Evolutionary conservation across 2,113 vertebrate genomes (phyloP), one percentile per base, ranked within the genome.

Genomic region (Hippocampus zosterae): DNA sequence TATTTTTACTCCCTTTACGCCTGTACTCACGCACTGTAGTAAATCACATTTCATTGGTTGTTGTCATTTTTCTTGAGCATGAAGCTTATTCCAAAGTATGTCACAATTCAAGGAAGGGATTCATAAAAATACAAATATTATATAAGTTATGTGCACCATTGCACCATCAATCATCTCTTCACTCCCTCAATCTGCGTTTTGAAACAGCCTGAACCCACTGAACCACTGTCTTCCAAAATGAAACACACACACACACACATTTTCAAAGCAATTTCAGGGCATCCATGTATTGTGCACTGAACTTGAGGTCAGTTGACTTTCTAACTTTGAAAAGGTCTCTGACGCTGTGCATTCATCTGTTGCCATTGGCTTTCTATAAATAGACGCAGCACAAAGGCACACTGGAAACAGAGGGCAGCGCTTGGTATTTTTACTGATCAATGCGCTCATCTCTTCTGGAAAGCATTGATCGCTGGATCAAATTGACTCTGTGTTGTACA

Each of bases 301-400:
- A 87, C 85, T 87, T 84, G 83, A 77, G 86, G 84, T 89, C 81
- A 86, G 81, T 84, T 79, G 84, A 85, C 84, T 84, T 82, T 86
- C 81, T 85, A 84, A 87, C 84, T 89, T 81, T 84, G 82, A 90
- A 83, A 79, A 79, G 83, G 86, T 86, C 81, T 82, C 84, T 81
- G 68, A 81, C 84, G 79, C 73, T 53, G 67, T 80, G 82, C 74
- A 79, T 85, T 86, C 73, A 84, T 83, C 77, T 81, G 77, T 80
- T 82, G 87, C 82, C 76, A 87, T 69, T 74, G 80, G 83, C 78
- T 80, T 78, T 87, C 86, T 88, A 91, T 89, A 88, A 89, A 89
- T 90, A 90, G 77, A 27, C 61, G 48, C 66, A 65, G 72, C 74
- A 78, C 84, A 87, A 83, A 84, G 65, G 77, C 75, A 69, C 78